Percentiles rank a stretch among this genome's conserved stretches.
Conservation (phyloP, 2,113 vertebrate genomes). For the Guaruba guarouba region DNA sequence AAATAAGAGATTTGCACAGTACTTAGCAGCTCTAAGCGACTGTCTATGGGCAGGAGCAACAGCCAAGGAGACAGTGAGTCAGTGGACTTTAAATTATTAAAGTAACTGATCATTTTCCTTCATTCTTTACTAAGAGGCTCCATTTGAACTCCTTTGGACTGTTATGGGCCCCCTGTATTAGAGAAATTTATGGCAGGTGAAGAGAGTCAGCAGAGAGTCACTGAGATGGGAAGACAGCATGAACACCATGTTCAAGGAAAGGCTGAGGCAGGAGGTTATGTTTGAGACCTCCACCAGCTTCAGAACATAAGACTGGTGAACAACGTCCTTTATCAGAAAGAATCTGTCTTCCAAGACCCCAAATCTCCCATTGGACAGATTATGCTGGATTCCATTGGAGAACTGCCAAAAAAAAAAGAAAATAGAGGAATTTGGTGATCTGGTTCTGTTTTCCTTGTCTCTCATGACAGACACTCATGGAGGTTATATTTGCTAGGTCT, state of each 20-base stretch:
- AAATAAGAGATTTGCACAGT: constrained; percentile 19
- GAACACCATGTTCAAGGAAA: neutral
- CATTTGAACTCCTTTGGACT: neutral
- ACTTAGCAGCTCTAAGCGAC: neutral
- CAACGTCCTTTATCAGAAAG: neutral
- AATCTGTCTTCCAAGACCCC: neutral
- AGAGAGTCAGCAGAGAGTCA: neutral
- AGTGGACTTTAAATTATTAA: neutral
- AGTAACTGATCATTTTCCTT: neutral
- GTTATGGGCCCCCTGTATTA: neutral
- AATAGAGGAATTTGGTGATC: neutral
- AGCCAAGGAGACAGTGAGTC: neutral
- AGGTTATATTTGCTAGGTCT: neutral
- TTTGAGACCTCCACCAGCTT: neutral
- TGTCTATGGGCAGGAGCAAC: neutral
- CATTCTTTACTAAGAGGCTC: neutral
- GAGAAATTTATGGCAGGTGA: neutral
- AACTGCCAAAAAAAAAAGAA: neutral
- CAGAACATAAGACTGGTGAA: neutral
- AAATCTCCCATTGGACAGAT: neutral
- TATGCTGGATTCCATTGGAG: neutral
- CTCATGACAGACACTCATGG: neutral
- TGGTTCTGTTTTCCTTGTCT: neutral
- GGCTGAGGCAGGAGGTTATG: neutral
- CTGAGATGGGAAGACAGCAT: neutral